Evolutionary conservation across 2,888 invertebrate species (phyloP), one percentile per base, ranked within the genome.

Genomic region (Melanargia galathea): DNA sequence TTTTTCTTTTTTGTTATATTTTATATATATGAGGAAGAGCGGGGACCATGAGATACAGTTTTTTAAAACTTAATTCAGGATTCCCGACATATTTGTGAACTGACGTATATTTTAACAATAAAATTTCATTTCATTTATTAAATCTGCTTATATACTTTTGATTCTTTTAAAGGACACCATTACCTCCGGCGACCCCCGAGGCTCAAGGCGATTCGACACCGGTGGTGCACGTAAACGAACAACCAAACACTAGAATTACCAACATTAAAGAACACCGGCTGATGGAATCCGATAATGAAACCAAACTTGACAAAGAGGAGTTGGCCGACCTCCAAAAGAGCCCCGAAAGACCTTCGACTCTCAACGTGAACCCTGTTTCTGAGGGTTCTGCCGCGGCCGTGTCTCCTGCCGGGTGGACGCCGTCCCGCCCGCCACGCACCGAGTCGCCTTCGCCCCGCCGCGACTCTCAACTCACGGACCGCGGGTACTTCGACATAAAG

Each of bases 401-500:
- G 6, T 71, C 75, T 2, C 74, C 80, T 7, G 77, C 75, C 13
- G 76, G 75, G 16, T 74, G 74, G 0, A 64, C 72, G 0, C 26
- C 62, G 1, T 70, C 76, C 2, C 82, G 81, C 33, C 82, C n/a
- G n/a, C n/a, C n/a, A n/a, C n/a, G n/a, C n/a, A n/a, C n/a, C n/a
- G n/a, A n/a, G n/a, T 74, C 74, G 0, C 63, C 72, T 0, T 30
- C 62, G 1, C 70, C 76, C 2, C 82, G 81, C 33, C 82, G 83
- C 35, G 82, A 68, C 68, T 80, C 91, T 8, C 92, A 92, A 55
- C 83, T 92, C 64, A 94, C 95, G 20, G 93, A 93, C 55, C 93
- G 93, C 75, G 95, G 94, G 48, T 95, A 93, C 81, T 93, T 95
- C 73, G 95, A 96, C 85, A 91, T 96, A 48, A 96, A 96, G 79